phyloP scores from a whole-genome alignment of 1,140 invertebrate species.

The Melipona quadrifasciata region DNA sequence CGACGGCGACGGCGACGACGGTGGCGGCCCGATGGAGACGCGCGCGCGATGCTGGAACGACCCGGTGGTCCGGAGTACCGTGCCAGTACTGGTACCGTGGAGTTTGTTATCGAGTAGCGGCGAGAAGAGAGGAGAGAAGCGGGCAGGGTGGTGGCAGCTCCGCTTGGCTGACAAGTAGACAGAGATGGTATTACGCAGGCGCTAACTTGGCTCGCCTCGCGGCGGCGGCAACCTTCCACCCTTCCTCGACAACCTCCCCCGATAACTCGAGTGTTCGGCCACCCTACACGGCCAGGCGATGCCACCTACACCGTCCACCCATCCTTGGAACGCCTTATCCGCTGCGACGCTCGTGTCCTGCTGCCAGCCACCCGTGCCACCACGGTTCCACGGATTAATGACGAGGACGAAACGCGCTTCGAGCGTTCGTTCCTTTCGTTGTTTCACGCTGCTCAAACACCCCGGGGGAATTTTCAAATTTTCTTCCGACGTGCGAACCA shows the following conservation, averaged over 20 bases:
- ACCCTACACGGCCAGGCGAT: constrained; percentile 29
- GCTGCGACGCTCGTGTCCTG: neutral
- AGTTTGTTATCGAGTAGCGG: constrained; percentile 78
- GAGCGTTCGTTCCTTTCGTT: neutral
- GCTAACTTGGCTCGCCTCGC: constrained; percentile 44
- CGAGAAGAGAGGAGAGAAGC: constrained; percentile 41
- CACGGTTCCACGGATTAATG: neutral
- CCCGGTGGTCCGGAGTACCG: constrained; percentile 77
- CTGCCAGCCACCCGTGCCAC: neutral
- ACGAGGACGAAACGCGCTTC: neutral
- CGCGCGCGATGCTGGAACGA: constrained; percentile 58
- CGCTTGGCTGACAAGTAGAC: constrained; percentile 71
- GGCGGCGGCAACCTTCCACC: constrained; percentile 15
- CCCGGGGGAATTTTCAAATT: no score
- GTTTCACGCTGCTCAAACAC: no score
- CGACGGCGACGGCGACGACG: no score
- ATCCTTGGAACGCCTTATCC: constrained; percentile 2
- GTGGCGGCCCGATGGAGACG: neutral
- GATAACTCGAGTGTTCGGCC: constrained; percentile 35
- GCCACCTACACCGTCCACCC: constrained; percentile 41
- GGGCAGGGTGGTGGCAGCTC: constrained; percentile 74
- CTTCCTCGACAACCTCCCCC: constrained; percentile 4
- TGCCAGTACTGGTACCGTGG: constrained; percentile 77
- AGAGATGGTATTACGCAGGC: constrained; percentile 57
- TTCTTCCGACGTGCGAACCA: no score